phyloP scores from a whole-genome alignment of 1,140 invertebrate genomes.

The Mactra quadrangularis region DNA sequence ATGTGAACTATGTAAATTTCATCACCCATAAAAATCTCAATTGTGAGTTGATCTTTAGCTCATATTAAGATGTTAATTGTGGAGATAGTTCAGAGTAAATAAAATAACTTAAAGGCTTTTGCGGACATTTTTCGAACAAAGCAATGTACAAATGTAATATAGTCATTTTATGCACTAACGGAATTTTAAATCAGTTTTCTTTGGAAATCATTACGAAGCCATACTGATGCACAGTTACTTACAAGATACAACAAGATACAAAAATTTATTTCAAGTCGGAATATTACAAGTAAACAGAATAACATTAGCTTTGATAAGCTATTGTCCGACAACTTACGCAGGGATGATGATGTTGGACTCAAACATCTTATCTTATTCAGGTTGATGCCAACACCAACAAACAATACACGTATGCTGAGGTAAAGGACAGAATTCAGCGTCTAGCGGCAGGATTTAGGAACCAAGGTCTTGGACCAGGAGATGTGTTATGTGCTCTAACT shows the following conservation, averaged over 20 bases:
- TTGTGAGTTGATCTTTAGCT: too few species aligned
- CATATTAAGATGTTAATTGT: too few species aligned
- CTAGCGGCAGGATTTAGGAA: slow-evolving; percentile 16
- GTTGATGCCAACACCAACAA: slow-evolving; percentile 13
- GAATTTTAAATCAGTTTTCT: not conserved
- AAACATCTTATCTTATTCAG: not conserved
- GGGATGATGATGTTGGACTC: not conserved
- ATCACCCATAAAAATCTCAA: too few species aligned
- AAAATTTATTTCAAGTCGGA: too few species aligned
- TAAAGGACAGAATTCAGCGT: slow-evolving; percentile 20
- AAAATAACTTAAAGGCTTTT: too few species aligned
- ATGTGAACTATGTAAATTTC: too few species aligned
- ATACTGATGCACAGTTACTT: not conserved
- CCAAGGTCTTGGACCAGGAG: slow-evolving; percentile 14
- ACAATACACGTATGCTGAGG: slow-evolving; percentile 18
- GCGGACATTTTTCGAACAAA: too few species aligned
- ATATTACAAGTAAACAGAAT: not conserved
- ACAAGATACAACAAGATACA: not conserved
- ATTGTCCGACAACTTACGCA: too few species aligned
- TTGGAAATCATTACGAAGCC: not conserved
- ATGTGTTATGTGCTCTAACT: slow-evolving; percentile 34
- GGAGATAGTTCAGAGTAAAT: too few species aligned
- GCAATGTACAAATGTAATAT: too few species aligned
- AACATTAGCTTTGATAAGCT: too few species aligned
- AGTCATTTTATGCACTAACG: not conserved